A percentile compares a stretch with the other conserved stretches of the same genome.
Evolutionary conservation across 1,140 invertebrate species (phyloP).

Genomic region (Tetraneura akinire): DNA sequence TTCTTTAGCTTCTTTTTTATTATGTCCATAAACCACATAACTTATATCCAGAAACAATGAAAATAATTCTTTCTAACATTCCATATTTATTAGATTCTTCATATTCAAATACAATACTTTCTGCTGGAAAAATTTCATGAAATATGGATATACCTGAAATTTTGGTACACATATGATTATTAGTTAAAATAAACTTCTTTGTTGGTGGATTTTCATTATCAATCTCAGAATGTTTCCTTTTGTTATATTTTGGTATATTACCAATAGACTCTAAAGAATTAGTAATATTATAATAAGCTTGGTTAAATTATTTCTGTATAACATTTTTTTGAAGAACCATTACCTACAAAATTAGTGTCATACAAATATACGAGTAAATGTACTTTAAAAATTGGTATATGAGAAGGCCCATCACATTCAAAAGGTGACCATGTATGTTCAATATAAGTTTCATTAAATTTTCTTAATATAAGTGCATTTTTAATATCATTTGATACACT

Average conservation of each 20-base stretch:
- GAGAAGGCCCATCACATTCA: neutral
- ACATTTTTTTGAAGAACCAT: conserved; percentile 13
- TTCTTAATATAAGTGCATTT: neutral
- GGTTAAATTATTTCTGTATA: neutral
- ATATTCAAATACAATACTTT: neutral
- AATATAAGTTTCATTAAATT: conserved; percentile 23
- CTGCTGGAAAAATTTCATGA: conserved; percentile 14
- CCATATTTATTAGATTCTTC: conserved; percentile 1
- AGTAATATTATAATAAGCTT: neutral
- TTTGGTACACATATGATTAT: neutral
- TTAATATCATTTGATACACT: neutral
- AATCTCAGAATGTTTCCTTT: neutral
- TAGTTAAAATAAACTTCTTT: too few relatives aligned
- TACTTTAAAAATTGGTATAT: conserved; percentile 10
- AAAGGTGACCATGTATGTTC: neutral
- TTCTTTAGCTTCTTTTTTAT: conserved; percentile 47
- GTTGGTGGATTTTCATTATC: too few relatives aligned
- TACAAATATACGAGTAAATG: neutral
- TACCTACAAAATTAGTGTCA: neutral
- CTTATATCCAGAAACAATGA: conserved; percentile 3
- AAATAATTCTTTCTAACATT: neutral
- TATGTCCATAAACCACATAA: conserved; percentile 18
- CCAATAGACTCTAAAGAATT: neutral
- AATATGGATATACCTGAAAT: conserved; percentile 22
- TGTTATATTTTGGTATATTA: neutral